phyloP scores from a whole-genome alignment of 2,888 invertebrate genomes.

The Prosopocoilus inquinatus region DNA sequence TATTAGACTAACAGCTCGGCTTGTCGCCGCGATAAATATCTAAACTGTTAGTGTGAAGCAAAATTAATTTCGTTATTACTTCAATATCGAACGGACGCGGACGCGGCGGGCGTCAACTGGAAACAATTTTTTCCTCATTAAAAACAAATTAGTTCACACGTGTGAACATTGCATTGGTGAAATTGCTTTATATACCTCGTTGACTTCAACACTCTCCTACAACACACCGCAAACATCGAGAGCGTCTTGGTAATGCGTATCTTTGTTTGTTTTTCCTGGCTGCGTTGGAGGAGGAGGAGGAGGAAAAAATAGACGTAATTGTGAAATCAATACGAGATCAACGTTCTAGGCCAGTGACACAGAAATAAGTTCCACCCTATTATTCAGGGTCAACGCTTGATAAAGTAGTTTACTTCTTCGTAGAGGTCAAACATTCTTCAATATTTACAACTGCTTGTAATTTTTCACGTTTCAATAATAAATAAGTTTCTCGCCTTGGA shows the following conservation, averaged over 20 bases:
- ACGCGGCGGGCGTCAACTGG: background rate
- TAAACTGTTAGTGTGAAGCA: background rate
- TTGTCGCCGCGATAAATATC: background rate
- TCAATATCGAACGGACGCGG: background rate
- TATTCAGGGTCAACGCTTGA: constrained; percentile 22
- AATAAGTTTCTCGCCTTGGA: no score
- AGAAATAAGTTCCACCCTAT: constrained; percentile 16
- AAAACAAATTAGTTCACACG: no score
- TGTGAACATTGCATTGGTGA: background rate
- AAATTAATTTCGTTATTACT: background rate
- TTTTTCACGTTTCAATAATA: no score
- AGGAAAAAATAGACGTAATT: constrained; percentile 1
- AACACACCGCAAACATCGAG: background rate
- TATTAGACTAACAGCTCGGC: background rate
- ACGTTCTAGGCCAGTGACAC: constrained; percentile 3
- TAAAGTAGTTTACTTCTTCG: constrained; percentile 17
- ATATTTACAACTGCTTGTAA: no score
- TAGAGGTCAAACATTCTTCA: constrained; percentile 11
- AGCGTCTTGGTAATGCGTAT: no score
- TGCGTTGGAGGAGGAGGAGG: background rate
- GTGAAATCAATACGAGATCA: background rate
- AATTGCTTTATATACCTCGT: no score
- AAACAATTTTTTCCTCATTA: no score
- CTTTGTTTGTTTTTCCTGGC: no score
- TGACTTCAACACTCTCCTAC: no score